Conservation (phyloP, 2,888 invertebrate species). For the Phasia obesa region DNA sequence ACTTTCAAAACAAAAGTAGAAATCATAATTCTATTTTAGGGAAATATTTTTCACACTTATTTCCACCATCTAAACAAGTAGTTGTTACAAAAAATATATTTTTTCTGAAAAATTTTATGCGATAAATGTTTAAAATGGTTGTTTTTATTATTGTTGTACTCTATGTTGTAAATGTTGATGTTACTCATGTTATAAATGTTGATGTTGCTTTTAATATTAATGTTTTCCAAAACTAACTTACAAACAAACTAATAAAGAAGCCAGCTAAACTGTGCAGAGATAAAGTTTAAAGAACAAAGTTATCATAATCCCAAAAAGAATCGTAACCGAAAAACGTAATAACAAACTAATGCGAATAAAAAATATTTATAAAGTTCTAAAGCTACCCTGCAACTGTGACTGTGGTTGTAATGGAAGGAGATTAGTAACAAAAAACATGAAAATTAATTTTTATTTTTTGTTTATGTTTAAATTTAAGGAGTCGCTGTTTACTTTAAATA, state of each 20-base stretch:
- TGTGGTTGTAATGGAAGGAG: no score
- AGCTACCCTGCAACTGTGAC: no score
- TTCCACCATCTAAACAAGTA: constrained; percentile 37
- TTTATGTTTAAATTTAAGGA: no score
- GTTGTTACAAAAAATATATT: constrained; percentile 23
- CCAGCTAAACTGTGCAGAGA: neutral
- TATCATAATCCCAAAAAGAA: neutral
- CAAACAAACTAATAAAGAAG: constrained; percentile 8
- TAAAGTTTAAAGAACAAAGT: neutral
- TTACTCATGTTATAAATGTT: constrained; percentile 66
- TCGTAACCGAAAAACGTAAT: no score
- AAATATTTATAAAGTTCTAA: no score
- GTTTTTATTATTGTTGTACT: constrained; percentile 62
- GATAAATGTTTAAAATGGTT: constrained; percentile 65
- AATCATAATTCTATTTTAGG: constrained; percentile 38
- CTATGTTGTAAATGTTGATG: constrained; percentile 67
- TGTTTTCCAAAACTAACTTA: constrained; percentile 38
- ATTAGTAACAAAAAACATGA: no score
- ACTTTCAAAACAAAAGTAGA: constrained; percentile 19
- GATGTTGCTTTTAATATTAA: constrained; percentile 68
- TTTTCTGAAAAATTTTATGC: constrained; percentile 29
- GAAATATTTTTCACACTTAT: constrained; percentile 24
- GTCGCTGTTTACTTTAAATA: no score
- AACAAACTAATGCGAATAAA: no score
- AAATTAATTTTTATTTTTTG: no score